phyloP scores from a whole-genome alignment of 2,888 invertebrate genomes.

The Synergus gifuensis region DNA sequence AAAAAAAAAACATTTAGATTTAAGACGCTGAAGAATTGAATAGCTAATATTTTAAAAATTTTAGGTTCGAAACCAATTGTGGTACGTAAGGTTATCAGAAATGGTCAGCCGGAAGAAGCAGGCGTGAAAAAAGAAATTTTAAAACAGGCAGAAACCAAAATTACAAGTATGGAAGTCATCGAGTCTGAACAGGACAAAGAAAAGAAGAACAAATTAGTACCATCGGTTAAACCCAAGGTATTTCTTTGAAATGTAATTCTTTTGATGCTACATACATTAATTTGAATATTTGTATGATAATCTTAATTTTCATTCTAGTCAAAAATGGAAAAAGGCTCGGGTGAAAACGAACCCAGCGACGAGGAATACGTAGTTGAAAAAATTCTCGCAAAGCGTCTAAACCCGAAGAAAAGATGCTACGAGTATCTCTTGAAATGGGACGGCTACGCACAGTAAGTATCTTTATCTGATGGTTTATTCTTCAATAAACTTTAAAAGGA shows the following conservation, averaged over 20 bases:
- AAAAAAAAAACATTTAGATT: background rate
- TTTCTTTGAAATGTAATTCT: constrained; percentile 16
- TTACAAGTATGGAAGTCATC: constrained; percentile 61
- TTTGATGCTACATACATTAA: constrained; percentile 4
- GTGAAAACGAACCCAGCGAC: constrained; percentile 68
- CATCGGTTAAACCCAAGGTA: constrained; percentile 71
- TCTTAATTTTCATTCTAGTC: constrained; percentile 25
- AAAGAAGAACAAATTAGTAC: constrained; percentile 67
- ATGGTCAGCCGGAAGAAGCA: constrained; percentile 73
- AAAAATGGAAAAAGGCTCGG: constrained; percentile 50
- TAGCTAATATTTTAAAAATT: constrained; percentile 28
- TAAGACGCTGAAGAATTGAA: constrained; percentile 11
- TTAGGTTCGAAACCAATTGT: constrained; percentile 68
- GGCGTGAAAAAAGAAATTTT: constrained; percentile 65
- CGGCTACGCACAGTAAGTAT: constrained; percentile 85
- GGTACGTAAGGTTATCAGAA: constrained; percentile 74
- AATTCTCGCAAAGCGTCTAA: constrained; percentile 90
- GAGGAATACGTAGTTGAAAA: constrained; percentile 89
- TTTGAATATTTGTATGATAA: background rate
- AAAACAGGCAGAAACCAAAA: constrained; percentile 64
- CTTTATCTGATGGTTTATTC: constrained; percentile 33
- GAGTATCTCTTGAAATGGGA: constrained; percentile 94
- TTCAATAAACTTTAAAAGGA: constrained; percentile 32
- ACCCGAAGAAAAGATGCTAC: constrained; percentile 86
- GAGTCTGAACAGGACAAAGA: constrained; percentile 64